Evolutionary conservation across 2,888 invertebrate species (phyloP), one percentile per base, ranked within the genome.

Genomic region (Piscicola geometra): DNA sequence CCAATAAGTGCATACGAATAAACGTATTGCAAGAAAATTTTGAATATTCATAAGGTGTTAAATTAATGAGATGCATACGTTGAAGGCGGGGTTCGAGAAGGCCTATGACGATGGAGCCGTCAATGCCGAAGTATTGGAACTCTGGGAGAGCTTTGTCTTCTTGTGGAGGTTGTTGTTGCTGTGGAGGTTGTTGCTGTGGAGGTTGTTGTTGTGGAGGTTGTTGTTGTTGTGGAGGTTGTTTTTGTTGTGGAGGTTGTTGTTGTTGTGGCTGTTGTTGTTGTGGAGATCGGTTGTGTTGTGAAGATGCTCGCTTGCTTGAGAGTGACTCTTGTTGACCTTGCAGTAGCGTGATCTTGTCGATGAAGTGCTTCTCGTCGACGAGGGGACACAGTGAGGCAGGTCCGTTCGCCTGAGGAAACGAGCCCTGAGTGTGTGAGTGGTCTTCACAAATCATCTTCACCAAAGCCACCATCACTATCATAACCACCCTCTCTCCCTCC

Each of bases 111-210:
- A 93, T 91, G 56, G 91, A 68, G 56, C 80, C 80, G n/a, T 96
- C 96, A 0, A 93, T 91, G 1, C 94, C 92, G 86, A 93, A 96
- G 86, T 96, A 96, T 78, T 91, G 88, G 84, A 92, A 93, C n/a
- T 68, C 75, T 1, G 83, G 81, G 2, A 81, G 82, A n/a, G n/a
- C n/a, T n/a, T n/a, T n/a, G 12, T 81, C 80, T 60, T 84, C 84
- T 36, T 82, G 82, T 5, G 3, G 67, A 32, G 67, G 67, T 21
- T 32, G 67, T 35, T 15, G 18, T 67, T 32, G 18, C n/a, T 68
- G 76, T 1, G 83, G 81, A 2, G 81, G 82, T 15, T 81, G 80
- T 60, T 84, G 84, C 35, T 82, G 82, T 5, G 3, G 67, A 32
- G 67, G 67, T 21, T 32, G 67, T 35, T 15, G 18, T 67, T 32